Percentiles rank a stretch among this genome's conserved stretches.
Conservation (phyloP, 2,797 vertebrate species). For the Parotocinclus haroldoi region DNA sequence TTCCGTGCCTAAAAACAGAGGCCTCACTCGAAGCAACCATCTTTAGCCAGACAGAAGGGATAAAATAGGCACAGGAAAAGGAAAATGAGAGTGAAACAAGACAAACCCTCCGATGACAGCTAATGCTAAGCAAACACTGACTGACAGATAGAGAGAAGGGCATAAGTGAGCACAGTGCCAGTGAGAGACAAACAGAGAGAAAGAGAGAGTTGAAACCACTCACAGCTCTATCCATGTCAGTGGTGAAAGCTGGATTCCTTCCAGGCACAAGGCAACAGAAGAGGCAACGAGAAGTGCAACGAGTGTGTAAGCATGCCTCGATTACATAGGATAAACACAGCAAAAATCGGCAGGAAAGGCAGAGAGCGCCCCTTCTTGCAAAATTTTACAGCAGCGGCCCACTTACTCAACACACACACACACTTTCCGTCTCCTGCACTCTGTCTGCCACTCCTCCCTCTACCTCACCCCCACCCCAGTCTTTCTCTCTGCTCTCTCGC, state of each 20-base stretch:
- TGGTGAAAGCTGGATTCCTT: conserved; percentile 74
- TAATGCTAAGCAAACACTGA: conserved; percentile 3
- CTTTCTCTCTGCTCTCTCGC: conserved; percentile 38
- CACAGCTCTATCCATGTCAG: conserved; percentile 89
- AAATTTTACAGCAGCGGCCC: conserved; percentile 62
- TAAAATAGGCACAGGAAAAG: background rate
- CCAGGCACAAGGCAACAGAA: conserved; percentile 80
- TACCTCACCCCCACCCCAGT: conserved; percentile 26
- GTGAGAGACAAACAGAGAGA: conserved; percentile 26
- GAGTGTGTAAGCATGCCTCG: conserved; percentile 93
- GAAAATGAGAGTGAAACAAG: conserved; percentile 2
- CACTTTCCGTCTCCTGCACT: conserved; percentile 33
- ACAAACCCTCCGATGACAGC: conserved; percentile 14
- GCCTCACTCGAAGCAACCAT: conserved; percentile 56
- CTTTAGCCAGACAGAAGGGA: conserved; percentile 45
- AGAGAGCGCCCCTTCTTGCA: conserved; percentile 69
- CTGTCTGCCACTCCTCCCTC: conserved; percentile 25
- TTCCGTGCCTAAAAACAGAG: conserved; percentile 55
- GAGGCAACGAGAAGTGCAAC: conserved; percentile 81
- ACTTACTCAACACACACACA: conserved; percentile 16
- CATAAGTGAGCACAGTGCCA: conserved; percentile 3
- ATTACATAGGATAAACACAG: conserved; percentile 80
- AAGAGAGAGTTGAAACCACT: conserved; percentile 73
- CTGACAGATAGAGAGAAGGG: conserved; percentile 16
- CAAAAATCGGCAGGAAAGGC: conserved; percentile 68